Evolutionary conservation across 2,113 vertebrate species (phyloP).

Genomic region (Albula goreensis): DNA sequence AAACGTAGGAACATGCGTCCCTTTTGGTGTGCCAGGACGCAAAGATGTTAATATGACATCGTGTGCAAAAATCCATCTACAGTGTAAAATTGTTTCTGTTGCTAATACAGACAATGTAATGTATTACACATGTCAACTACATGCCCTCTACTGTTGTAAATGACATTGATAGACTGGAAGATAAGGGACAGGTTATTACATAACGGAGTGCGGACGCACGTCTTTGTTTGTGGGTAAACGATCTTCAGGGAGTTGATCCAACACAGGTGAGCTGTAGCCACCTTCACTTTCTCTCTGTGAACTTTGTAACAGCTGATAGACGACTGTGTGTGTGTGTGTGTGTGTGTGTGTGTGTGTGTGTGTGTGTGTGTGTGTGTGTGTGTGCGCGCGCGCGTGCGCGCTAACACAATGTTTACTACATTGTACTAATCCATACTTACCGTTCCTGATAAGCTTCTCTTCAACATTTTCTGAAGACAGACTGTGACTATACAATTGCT

Average conservation of each 20-base stretch:
- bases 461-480: no score
- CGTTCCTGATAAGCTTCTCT: no score
- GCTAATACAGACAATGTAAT: neutral
- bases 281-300: neutral
- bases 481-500: no score
- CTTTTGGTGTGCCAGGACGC: no score
- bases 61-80: no score
- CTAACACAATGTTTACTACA: no score
- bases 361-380: neutral
- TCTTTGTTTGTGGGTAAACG: neutral
- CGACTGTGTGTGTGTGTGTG: neutral
- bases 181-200: neutral
- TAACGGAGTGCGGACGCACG: neutral
- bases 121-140: neutral
- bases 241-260: neutral
- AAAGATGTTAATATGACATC: no score
- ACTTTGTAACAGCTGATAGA: neutral
- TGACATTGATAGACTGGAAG: neutral
- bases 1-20: no score
- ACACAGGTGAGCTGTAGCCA: neutral
- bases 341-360: neutral
- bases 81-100: neutral
- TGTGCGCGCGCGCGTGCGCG: neutral
- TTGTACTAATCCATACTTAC: no score
- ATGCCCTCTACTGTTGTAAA: neutral